Evolutionary conservation across 2,888 invertebrate genomes (phyloP), one percentile per base, ranked within the genome.

Genomic region (Drosophila villosipedis): DNA sequence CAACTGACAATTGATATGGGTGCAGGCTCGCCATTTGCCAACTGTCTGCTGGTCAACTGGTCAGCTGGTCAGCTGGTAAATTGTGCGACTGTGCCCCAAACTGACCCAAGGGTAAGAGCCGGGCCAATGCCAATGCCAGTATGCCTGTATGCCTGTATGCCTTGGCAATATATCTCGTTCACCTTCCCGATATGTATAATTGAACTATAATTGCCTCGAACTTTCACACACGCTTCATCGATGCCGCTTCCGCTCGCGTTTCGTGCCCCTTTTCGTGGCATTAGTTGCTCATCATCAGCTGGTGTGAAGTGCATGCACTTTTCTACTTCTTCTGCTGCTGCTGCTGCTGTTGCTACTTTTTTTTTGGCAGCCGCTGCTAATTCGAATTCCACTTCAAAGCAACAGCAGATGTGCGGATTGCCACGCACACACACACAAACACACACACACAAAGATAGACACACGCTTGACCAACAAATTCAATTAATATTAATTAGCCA

Each of bases 401-500:
- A 81, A 78, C 89, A 86, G 83, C 85, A 86, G 85, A 90, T 85
- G 85, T 73, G 67, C 55, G 67, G 78, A 74, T 80, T 90, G 71
- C 84, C 90, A 87, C 89, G 82, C 63, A 28, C 62, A 30, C 65
- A 61, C 89, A 84, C 87, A 78, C 65, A 60, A 50, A 52, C 47
- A 50, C 67, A 55, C 60, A 53, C 41, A 49, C 50, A 30, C 33
- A 30, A 28, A 14, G 49, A 39, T 58, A 60, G 30, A 47, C 57
- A 31, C 53, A 68, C 37, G 83, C 80, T 75, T 76, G 85, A 70
- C 80, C 89, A 77, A 73, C 70, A 76, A 85, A 86, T 90, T 82
- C 90, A 90, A 86, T 86, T 86, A 86, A 86, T 86, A 90, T 89
- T 86, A 86, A 86, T 86, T 86, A 86, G 85, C 89, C 89, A 90